Percentiles rank a stretch among this genome's conserved stretches.
phyloP scores from a whole-genome alignment of 2,797 vertebrate genomes.

The Lateolabrax maculatus region DNA sequence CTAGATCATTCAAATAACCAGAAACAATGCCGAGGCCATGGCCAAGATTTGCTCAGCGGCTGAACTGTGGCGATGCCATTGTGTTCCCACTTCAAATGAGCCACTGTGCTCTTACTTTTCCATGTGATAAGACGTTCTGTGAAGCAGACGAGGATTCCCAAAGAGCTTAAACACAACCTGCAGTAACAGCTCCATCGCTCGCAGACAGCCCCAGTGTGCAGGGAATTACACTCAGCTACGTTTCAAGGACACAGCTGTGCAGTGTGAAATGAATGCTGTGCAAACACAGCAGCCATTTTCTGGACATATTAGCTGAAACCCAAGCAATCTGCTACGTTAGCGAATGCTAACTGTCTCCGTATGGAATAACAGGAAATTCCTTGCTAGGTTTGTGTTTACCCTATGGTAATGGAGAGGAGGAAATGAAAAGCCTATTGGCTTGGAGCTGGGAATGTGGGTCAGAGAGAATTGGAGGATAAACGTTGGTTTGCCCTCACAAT shows the following conservation, averaged over 20 bases:
- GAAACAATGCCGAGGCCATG: not conserved
- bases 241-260: constrained; percentile 66
- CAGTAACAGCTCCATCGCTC: not conserved
- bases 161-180: constrained; percentile 3
- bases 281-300: constrained; percentile 60
- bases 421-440: constrained; percentile 76
- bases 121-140: not conserved
- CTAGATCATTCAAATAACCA: not conserved
- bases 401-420: constrained; percentile 71
- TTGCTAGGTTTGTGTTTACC: constrained; percentile 75
- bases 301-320: constrained; percentile 71
- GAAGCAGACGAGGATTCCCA: not conserved
- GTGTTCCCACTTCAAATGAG: not conserved
- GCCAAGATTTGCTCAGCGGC: not conserved
- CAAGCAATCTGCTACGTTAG: constrained; percentile 63
- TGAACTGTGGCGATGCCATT: not conserved
- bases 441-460: constrained; percentile 67
- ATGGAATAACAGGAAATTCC: constrained; percentile 86
- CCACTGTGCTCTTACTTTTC: not conserved
- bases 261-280: constrained; percentile 64
- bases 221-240: constrained; percentile 45
- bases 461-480: constrained; percentile 53
- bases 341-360: constrained; percentile 72
- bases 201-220: constrained; percentile 51
- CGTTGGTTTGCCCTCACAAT: constrained; percentile 42